These are phyloP conservation scores for Lagopus leucura DNA, from an alignment of 2,113 vertebrate species.

Conservation along the genomic window DNA sequence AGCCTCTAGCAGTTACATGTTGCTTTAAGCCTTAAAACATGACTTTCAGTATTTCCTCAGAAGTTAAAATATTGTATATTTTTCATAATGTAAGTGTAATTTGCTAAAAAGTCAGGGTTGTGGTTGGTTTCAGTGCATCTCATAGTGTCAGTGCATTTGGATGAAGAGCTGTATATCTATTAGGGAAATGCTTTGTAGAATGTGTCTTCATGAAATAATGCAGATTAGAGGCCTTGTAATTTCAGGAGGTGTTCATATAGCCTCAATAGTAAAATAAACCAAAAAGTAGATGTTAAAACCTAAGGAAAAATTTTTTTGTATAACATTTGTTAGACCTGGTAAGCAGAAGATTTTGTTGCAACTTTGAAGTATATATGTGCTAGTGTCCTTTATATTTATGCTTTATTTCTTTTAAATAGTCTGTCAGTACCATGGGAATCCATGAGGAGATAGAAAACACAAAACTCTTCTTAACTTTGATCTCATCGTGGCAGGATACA, in stretches of 20 bases:
- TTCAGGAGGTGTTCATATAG: neutral
- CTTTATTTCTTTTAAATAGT: constrained; percentile 66
- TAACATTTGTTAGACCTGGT: neutral
- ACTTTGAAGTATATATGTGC: neutral
- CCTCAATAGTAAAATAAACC: neutral
- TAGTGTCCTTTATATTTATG: neutral
- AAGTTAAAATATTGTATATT: neutral
- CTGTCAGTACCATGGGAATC: constrained; percentile 63
- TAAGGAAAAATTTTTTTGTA: neutral
- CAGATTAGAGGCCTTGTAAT: neutral
- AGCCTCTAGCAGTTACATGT: neutral
- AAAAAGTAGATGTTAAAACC: neutral
- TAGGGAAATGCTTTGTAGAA: neutral
- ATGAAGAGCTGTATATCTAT: neutral
- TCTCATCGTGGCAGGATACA: constrained; percentile 39
- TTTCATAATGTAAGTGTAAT: neutral
- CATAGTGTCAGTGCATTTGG: neutral
- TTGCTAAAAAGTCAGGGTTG: neutral
- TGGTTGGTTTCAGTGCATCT: neutral
- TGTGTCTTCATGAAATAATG: neutral
- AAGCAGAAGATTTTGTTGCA: neutral
- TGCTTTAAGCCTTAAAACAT: neutral
- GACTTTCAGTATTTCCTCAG: neutral
- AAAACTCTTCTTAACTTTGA: constrained; percentile 82
- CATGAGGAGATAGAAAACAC: constrained; percentile 85